Percentiles rank a stretch among this genome's conserved stretches.
These are phyloP conservation scores for Bicyclus anynana DNA, from an alignment of 1,140 invertebrate species.

Conservation along the genomic window DNA sequence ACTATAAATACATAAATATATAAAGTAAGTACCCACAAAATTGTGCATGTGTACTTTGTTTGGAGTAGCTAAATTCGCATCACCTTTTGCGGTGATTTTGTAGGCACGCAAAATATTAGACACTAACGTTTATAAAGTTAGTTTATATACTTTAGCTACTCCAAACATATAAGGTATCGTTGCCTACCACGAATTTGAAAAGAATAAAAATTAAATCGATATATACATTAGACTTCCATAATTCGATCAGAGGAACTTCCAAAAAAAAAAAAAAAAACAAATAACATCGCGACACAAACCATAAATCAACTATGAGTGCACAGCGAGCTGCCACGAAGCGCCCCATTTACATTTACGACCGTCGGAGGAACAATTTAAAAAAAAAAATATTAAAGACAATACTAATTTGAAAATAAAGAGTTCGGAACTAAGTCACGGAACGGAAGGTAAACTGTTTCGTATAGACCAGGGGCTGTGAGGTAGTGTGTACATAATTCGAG, in stretches of 20 bases:
- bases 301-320: slow-evolving; percentile 36
- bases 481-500: not conserved
- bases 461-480: not conserved
- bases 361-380: slow-evolving; percentile 42
- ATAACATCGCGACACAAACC: not conserved
- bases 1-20: too few relatives aligned
- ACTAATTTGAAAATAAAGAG: slow-evolving; percentile 53
- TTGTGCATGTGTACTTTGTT: too few relatives aligned
- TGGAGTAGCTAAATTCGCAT: too few relatives aligned
- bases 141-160: too few relatives aligned
- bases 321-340: slow-evolving; percentile 21
- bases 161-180: too few relatives aligned
- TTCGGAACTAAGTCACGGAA: slow-evolving; percentile 58
- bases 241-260: not conserved
- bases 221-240: not conserved
- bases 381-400: slow-evolving; percentile 44
- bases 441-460: slow-evolving; percentile 36
- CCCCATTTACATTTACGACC: slow-evolving; percentile 42
- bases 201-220: not conserved
- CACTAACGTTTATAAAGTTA: too few relatives aligned
- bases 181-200: too few relatives aligned
- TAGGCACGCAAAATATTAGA: too few relatives aligned
- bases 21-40: too few relatives aligned
- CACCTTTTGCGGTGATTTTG: too few relatives aligned
- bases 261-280: slow-evolving; percentile 6